Conservation (phyloP, 2,888 invertebrate genomes). For the Antitype chi region DNA sequence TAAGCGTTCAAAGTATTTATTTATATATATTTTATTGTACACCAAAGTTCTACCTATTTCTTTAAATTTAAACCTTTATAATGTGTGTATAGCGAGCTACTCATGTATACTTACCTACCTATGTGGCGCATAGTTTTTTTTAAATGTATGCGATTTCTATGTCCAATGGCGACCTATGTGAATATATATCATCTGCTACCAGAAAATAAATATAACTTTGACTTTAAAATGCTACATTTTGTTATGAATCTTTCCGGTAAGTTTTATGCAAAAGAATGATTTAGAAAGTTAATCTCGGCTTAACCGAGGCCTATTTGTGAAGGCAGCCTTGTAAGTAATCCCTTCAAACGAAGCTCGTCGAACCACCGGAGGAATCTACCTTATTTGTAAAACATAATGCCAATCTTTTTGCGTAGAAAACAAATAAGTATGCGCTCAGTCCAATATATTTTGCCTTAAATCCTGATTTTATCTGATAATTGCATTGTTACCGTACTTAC, state of each 20-base stretch:
- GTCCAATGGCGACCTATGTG: background rate
- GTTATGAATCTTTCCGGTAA: background rate
- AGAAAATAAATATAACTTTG: background rate
- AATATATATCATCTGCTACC: background rate
- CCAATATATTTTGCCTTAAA: slow-evolving; percentile 17
- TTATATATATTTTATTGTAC: too few species aligned
- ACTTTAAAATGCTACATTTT: background rate
- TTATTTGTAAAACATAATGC: slow-evolving; percentile 32
- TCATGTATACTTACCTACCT: background rate
- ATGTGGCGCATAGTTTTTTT: background rate
- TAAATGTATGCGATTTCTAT: background rate
- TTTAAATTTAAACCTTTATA: background rate
- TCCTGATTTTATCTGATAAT: slow-evolving; percentile 40
- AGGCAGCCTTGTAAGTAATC: slow-evolving; percentile 44
- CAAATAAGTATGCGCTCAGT: background rate
- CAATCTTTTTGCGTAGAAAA: slow-evolving; percentile 15
- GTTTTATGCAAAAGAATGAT: slow-evolving; percentile 35
- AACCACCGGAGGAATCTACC: slow-evolving; percentile 30
- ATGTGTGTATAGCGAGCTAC: background rate
- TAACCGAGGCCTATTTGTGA: slow-evolving; percentile 43
- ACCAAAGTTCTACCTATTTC: background rate
- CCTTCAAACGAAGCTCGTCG: slow-evolving; percentile 48
- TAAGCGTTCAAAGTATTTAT: background rate
- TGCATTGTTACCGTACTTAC: slow-evolving; percentile 27
- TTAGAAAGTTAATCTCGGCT: slow-evolving; percentile 55